Percentiles rank a stretch among this genome's conserved stretches.
phyloP scores from a whole-genome alignment of 2,888 invertebrate genomes.

The Melanostoma scalare region DNA sequence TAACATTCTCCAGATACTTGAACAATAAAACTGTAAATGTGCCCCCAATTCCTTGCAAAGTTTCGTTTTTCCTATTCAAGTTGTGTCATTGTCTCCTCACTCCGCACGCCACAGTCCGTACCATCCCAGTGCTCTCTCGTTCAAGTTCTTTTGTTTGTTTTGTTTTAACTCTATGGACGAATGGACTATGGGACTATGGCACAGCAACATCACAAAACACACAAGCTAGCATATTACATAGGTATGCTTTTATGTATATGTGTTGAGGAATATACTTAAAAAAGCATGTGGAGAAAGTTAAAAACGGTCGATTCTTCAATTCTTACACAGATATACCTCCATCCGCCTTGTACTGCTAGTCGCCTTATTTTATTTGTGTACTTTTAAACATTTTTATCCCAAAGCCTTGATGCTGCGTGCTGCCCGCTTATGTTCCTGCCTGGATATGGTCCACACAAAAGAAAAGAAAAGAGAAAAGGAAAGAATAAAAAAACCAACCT shows the following conservation, averaged over 20 bases:
- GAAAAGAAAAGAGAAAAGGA: slow-evolving; percentile 10
- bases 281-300: slow-evolving; percentile 58
- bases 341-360: slow-evolving; percentile 34
- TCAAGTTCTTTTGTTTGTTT: slow-evolving; percentile 59
- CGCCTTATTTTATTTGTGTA: slow-evolving; percentile 7
- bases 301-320: slow-evolving; percentile 42
- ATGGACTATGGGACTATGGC: not conserved
- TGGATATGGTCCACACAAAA: slow-evolving; percentile 31
- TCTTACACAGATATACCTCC: slow-evolving; percentile 41
- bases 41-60: slow-evolving; percentile 66
- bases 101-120: slow-evolving; percentile 27
- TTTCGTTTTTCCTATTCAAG: slow-evolving; percentile 51
- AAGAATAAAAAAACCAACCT: slow-evolving; percentile 6
- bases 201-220: too few relatives aligned
- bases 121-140: slow-evolving; percentile 15
- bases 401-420: slow-evolving; percentile 31
- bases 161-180: slow-evolving; percentile 14
- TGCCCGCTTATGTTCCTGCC: slow-evolving; percentile 17
- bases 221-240: not conserved
- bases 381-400: slow-evolving; percentile 40
- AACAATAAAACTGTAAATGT: slow-evolving; percentile 71
- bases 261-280: slow-evolving; percentile 11
- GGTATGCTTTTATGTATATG: slow-evolving; percentile 47
- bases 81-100: slow-evolving; percentile 28
- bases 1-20: slow-evolving; percentile 48